Evolutionary conservation across 2,113 vertebrate genomes (phyloP), one percentile per base, ranked within the genome.

Genomic region (Cercocebus atys): DNA sequence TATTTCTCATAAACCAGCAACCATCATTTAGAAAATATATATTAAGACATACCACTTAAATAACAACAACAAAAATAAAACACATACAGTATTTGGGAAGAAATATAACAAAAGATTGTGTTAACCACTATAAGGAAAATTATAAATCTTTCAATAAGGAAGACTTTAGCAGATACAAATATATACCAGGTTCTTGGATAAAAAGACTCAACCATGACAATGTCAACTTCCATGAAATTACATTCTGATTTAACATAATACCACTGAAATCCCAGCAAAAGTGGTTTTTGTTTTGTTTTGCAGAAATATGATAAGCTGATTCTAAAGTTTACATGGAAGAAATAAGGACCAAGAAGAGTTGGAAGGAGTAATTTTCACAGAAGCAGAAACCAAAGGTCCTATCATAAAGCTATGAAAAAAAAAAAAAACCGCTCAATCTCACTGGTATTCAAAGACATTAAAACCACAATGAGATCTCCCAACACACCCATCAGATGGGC

Each of bases 311-410:
- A 66, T 64, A 94, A 93, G 16, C 12, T 45, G 47, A 85, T 80
- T 75, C 57, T 86, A 38, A 88, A 91, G 80, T n/a, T 80, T 66
- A 66, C 27, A 57, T 5, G 8, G 66, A 96, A 45, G 57, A 93
- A 89, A 20, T 79, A 83, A 40, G 17, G 27, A 11, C 45, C 40
- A 94, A 75, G 45, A 90, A 87, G 40, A 88, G n/a, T 18, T 32
- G 38, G 12, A 92, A 88, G 75, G 94, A 95, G 52, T 96, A 27
- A 94, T 90, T 90, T 96, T 86, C 89, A 90, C 3, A 20, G 35
- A 96, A 89, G 73, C 23, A 25, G 76, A 96, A 90, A 94, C 38
- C 38, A 97, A 93, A 79, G 66, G 92, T 78, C 35, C 52, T 64
- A 92, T 32, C 73, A 92, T 32, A 84, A 84, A 88, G 35, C 66